phyloP scores from a whole-genome alignment of 1,140 invertebrate genomes.

The Zaprionus capensis region DNA sequence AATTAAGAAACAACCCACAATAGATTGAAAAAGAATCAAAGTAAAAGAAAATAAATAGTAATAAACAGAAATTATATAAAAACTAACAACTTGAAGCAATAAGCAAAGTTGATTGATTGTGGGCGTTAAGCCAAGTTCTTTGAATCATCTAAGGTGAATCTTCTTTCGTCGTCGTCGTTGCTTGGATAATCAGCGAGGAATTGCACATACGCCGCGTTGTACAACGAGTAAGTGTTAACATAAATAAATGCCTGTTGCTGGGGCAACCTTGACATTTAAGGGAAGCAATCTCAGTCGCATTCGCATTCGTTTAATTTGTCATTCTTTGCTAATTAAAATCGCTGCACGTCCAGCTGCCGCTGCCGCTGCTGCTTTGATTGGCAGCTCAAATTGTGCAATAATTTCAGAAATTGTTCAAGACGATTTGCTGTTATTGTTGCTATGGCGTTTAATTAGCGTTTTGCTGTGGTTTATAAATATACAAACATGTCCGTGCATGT shows the following conservation, averaged over 20 bases:
- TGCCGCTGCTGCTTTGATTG: slow-evolving; percentile 59
- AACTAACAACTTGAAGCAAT: slow-evolving; percentile 28
- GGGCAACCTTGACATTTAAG: slow-evolving; percentile 71
- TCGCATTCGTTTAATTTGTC: slow-evolving; percentile 54
- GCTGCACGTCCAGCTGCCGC: slow-evolving; percentile 54
- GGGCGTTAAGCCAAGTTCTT: slow-evolving; percentile 48
- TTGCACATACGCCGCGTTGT: slow-evolving; percentile 53
- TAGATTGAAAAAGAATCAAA: slow-evolving; percentile 26
- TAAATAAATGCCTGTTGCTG: slow-evolving; percentile 4
- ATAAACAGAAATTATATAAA: slow-evolving; percentile 22
- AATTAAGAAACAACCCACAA: slow-evolving; percentile 38
- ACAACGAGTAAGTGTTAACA: slow-evolving; percentile 53
- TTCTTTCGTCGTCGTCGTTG: slow-evolving; percentile 16
- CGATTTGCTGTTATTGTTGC: slow-evolving; percentile 28
- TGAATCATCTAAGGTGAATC: slow-evolving; percentile 23
- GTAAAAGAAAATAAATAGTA: not conserved
- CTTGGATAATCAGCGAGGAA: slow-evolving; percentile 46
- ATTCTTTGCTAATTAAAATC: slow-evolving; percentile 68
- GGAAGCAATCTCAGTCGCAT: not conserved
- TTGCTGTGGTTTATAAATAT: slow-evolving; percentile 67
- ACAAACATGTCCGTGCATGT: slow-evolving; percentile 42
- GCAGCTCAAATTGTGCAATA: slow-evolving; percentile 69
- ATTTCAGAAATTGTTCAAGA: slow-evolving; percentile 58
- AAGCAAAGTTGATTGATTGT: slow-evolving; percentile 63
- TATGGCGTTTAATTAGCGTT: slow-evolving; percentile 68